A percentile compares a stretch with the other conserved stretches of the same genome.
These are phyloP conservation scores for Phataginus tricuspis DNA, from an alignment of 2,797 vertebrate species.

Conservation along the genomic window DNA sequence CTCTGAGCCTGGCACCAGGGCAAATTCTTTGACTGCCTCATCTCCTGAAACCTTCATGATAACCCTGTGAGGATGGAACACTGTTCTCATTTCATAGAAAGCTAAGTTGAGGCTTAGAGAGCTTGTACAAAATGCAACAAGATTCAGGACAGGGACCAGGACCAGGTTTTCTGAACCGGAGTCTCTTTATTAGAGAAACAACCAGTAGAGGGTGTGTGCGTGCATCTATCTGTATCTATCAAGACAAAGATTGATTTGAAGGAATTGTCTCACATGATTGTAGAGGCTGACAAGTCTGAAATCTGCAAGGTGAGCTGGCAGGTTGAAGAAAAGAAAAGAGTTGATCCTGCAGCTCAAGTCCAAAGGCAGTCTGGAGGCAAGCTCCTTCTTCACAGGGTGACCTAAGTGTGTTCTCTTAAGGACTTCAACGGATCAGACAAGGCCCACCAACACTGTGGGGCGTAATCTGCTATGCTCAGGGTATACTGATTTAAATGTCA, in stretches of 20 bases:
- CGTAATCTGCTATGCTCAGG: background rate
- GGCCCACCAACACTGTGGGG: background rate
- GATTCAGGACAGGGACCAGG: background rate
- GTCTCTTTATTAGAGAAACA: background rate
- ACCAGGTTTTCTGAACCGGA: background rate
- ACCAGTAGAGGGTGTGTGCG: background rate
- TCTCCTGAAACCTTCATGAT: background rate
- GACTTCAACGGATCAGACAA: background rate
- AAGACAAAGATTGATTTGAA: background rate
- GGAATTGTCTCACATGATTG: background rate
- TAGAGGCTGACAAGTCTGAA: background rate
- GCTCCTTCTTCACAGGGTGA: background rate
- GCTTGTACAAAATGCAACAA: background rate
- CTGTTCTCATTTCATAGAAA: background rate
- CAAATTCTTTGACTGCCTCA: background rate
- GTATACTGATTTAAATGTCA: background rate
- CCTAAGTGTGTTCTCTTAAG: background rate
- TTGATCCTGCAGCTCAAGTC: background rate
- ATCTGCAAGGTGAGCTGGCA: background rate
- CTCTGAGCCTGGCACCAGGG: background rate
- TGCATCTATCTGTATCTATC: no score
- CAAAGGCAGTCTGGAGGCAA: background rate
- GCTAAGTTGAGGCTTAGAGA: background rate
- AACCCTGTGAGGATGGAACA: background rate
- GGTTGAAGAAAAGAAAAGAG: background rate